Base-by-base conservation (phyloP, 2,797 vertebrate genomes). In the Myotis vivesi region DNA sequence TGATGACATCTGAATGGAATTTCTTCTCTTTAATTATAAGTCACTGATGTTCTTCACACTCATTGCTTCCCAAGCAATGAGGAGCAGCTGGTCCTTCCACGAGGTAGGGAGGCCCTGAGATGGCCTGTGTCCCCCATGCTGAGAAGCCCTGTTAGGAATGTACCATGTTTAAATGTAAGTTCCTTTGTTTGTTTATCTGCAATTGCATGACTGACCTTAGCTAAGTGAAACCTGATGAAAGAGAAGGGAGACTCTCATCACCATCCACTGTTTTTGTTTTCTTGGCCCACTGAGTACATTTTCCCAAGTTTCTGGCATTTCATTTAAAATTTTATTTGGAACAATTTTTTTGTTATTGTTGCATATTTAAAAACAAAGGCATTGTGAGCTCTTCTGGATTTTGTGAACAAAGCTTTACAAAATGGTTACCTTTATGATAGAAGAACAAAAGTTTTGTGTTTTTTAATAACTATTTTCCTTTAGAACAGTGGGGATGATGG, bases 151-250 rank as follows among this genome's bases (percentile, higher is more conserved):
- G 59, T 92, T 91, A 96, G 96, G 92, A 98, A 97, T 96, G 89
- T 77, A 83, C 91, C 76, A 41, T 96, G 97, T 97, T 97, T 97
- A 95, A 97, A 96, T 91, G 95, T 90, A 89, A 90, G 94, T 36
- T 92, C 96, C 94, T 96, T 68, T 97, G 96, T 97, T 92, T 93
- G 68, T 96, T 98, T 98, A 97, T 93, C 95, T 98, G 95, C 88
- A 94, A 76, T 66, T 94, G 59, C 91, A 92, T 95, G 96, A 84
- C 93, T 98, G 94, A 91, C 95, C 93, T 97, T 97, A 71, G 86
- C 89, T 97, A 97, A 97, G 88, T 86, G 79, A 96, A 98, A 98
- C 94, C 97, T 75, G 97, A 81, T 97, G 96, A 97, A 97, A 92
- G 93, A 97, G 88, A 90, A 84, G 93, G 83, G 57, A 87, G 55